Base-by-base conservation (phyloP, 2,113 vertebrate species). In the Serinus canaria region DNA sequence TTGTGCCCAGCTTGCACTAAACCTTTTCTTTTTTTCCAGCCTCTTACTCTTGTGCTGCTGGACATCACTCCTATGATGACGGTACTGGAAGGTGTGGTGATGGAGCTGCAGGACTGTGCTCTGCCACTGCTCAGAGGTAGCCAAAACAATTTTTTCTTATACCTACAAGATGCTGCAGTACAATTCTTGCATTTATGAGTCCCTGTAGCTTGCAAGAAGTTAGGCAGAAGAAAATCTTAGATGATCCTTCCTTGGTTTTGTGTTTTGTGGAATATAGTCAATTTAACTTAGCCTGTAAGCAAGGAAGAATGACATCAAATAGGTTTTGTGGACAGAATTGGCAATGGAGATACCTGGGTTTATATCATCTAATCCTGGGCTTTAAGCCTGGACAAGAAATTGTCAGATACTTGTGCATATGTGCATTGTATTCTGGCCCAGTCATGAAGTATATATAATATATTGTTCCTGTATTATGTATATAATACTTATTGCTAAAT, bases 51-150 rank as follows among this genome's bases (percentile, higher is more conserved):
- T 93, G 96, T 99, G 39, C 97, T 98, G 43, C 94, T 98, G 98
- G 99, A 99, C 95, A 99, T 99, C 97, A 98, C 99, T 39, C 99
- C 99, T 60, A 99, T 99, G 99, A 98, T 99, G 98, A 98, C 98
- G 1, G 99, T 99, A 8, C 87, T 99, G 86, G 98, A 99, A 2
- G 99, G 99, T 7, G 99, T 99, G 16, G 98, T 99, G 90, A 99
- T 99, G 99, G 99, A 99, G 97, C 98, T 99, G 91, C 99, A 99
- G 97, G 99, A 99, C 96, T 99, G 99, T 81, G 99, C 99, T 88
- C 98, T 99, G 64, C 99, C 99, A 0, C 98, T 99, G 68, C 97
- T 99, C 89, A 98, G 96, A 98, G 99, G 99, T 99, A 82, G 95
- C 56, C 96, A n/a, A 83, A 74, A 74, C 24, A 58, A 55, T 35